Conservation (phyloP, 92 coral and sea anemone genomes). For the Porites evermanni region DNA sequence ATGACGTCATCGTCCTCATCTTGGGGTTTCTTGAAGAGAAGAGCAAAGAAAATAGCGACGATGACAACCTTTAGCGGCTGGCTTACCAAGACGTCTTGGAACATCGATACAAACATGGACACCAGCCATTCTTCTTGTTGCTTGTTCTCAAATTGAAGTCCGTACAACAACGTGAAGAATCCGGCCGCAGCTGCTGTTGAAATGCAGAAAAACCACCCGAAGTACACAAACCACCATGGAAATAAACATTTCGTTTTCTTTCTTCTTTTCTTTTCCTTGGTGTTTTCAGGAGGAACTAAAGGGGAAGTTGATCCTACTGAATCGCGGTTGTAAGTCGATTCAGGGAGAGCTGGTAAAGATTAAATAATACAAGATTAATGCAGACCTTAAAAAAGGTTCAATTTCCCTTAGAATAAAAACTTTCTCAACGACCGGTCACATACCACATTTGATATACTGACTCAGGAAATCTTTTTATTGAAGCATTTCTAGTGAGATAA, state of each 20-base stretch:
- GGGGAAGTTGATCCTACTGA: conserved; percentile 52
- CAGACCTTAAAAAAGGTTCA: no score
- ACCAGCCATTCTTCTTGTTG: conserved; percentile 89
- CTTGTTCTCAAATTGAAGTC: conserved; percentile 58
- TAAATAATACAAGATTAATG: not conserved
- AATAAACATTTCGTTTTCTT: conserved; percentile 57
- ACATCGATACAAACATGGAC: conserved; percentile 84
- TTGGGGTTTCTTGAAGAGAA: conserved; percentile 86
- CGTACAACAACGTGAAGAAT: conserved; percentile 84
- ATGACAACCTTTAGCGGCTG: conserved; percentile 94
- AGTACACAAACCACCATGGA: conserved; percentile 97
- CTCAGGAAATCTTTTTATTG: not conserved
- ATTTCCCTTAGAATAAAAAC: no score
- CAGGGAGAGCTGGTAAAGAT: conserved; percentile 36
- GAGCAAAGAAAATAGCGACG: conserved; percentile 85
- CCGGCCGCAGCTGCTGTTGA: conserved; percentile 69
- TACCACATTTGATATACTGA: no score
- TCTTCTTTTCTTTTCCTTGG: conserved; percentile 44
- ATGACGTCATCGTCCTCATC: conserved; percentile 79
- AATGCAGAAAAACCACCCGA: conserved; percentile 86
- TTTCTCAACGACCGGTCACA: no score
- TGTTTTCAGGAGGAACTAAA: conserved; percentile 13
- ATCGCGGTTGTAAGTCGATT: conserved; percentile 42
- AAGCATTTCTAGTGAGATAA: not conserved
- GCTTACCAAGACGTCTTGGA: conserved; percentile 88